phyloP scores from a whole-genome alignment of 2,113 vertebrate genomes.

The Mormyrus iriodes region DNA sequence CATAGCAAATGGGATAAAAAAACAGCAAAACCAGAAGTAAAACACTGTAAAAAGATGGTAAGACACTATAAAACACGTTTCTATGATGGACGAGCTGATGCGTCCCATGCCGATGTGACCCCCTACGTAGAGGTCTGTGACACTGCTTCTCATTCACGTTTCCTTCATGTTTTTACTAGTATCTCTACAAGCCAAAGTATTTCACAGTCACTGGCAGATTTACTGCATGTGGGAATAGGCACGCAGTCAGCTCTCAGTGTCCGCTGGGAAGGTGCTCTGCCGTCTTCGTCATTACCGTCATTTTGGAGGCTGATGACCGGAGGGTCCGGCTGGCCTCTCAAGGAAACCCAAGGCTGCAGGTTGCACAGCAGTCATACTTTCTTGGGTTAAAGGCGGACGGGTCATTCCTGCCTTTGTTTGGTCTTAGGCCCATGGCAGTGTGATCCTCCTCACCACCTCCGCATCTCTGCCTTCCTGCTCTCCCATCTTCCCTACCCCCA shows the following conservation, averaged over 20 bases:
- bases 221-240: not conserved
- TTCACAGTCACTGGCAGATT: not conserved
- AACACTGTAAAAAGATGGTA: not conserved
- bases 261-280: not conserved
- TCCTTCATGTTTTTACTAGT: constrained; percentile 1
- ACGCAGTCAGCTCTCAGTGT: not conserved
- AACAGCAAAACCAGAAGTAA: not conserved
- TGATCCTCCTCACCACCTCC: not conserved
- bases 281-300: not conserved
- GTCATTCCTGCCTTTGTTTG: not conserved
- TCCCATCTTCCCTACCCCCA: not conserved
- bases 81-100: too few species aligned
- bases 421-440: not conserved
- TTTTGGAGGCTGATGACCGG: not conserved
- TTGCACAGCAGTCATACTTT: not conserved
- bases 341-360: not conserved
- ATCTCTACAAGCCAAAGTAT: not conserved
- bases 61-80: not conserved
- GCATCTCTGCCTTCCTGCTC: not conserved
- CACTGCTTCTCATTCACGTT: not conserved
- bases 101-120: not conserved
- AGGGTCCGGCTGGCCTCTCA: not conserved
- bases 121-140: not conserved
- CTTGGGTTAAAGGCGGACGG: not conserved
- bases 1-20: not conserved